phyloP scores from a whole-genome alignment of 1,140 invertebrate species.

The Cotesia glomerata region DNA sequence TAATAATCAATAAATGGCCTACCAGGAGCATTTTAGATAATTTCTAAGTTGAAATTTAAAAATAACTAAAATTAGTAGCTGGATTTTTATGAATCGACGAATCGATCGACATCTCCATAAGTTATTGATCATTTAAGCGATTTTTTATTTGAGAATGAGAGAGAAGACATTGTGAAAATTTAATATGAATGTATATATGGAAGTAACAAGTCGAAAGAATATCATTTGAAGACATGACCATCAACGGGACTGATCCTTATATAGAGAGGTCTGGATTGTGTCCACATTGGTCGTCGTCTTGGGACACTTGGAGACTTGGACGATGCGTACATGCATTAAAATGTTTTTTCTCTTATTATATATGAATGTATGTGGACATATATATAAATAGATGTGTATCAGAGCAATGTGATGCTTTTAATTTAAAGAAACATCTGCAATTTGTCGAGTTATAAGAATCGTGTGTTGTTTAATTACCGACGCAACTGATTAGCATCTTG shows the following conservation, averaged over 20 bases:
- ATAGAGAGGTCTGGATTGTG: slow-evolving; percentile 10
- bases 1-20: too few species aligned
- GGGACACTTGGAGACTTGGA: neutral
- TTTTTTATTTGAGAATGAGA: too few species aligned
- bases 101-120: too few species aligned
- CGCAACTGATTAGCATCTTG: neutral
- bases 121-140: too few species aligned
- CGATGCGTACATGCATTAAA: neutral
- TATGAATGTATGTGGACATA: neutral
- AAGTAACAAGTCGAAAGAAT: neutral
- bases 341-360: neutral
- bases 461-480: neutral
- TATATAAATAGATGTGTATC: neutral
- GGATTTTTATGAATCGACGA: too few species aligned
- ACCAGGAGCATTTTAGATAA: too few species aligned
- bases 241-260: slow-evolving; percentile 18
- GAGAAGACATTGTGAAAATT: too few species aligned
- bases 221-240: neutral
- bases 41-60: too few species aligned
- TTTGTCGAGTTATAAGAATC: slow-evolving; percentile 6
- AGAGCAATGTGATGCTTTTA: neutral
- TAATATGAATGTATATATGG: neutral
- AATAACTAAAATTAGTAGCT: too few species aligned
- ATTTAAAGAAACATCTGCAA: slow-evolving; percentile 7
- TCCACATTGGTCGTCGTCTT: neutral